A percentile compares a stretch with the other conserved stretches of the same genome.
Conservation (phyloP, 1,140 invertebrate genomes). For the Acromyrmex echinatior region DNA sequence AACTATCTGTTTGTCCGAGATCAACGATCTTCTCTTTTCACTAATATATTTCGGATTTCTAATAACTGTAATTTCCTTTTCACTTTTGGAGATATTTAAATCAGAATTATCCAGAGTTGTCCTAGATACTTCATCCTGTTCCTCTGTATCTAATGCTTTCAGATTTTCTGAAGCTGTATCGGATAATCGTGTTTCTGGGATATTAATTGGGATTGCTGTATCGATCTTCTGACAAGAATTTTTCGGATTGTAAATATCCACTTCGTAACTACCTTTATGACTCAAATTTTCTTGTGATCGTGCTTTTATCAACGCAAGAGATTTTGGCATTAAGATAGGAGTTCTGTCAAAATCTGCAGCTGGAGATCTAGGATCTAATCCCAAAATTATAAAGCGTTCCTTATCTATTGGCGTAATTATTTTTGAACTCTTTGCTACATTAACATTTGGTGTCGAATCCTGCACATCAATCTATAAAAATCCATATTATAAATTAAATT, state of each 20-base stretch:
- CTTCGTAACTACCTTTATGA: slow-evolving; percentile 56
- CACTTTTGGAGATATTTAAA: slow-evolving; percentile 35
- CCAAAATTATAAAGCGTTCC: slow-evolving; percentile 65
- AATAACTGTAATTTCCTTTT: slow-evolving; percentile 50
- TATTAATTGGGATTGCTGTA: slow-evolving; percentile 52
- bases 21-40: not conserved
- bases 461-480: slow-evolving; percentile 35
- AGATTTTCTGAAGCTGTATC: slow-evolving; percentile 18
- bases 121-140: not conserved
- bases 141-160: not conserved
- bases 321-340: slow-evolving; percentile 79
- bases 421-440: slow-evolving; percentile 37
- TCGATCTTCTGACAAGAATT: slow-evolving; percentile 76
- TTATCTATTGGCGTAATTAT: slow-evolving; percentile 58
- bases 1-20: slow-evolving; percentile 29
- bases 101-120: not conserved
- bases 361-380: slow-evolving; percentile 82
- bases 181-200: slow-evolving; percentile 78
- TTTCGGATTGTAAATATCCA: slow-evolving; percentile 47
- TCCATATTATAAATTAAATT: not conserved
- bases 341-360: slow-evolving; percentile 81
- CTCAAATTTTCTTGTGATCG: slow-evolving; percentile 59
- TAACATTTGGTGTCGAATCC: slow-evolving; percentile 42
- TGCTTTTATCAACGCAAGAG: slow-evolving; percentile 64
- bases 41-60: slow-evolving; percentile 20